Percentiles rank a stretch among this genome's conserved stretches.
These are phyloP conservation scores for Arrhopalites spinosus DNA, from an alignment of 2,888 invertebrate species.

Conservation along the genomic window DNA sequence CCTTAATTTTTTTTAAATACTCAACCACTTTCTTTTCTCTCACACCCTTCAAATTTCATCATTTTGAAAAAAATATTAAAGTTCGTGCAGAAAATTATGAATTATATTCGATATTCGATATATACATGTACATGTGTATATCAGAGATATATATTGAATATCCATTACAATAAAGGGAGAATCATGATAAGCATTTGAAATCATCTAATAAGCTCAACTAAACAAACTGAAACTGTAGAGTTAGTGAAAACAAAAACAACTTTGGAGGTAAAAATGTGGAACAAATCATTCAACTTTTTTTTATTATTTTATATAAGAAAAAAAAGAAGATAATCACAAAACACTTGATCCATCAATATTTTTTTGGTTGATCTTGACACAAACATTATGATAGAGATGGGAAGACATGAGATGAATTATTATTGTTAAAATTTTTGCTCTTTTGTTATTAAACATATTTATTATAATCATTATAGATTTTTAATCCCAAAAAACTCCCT, in stretches of 20 bases:
- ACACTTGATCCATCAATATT: constrained; percentile 32
- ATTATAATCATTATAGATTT: no score
- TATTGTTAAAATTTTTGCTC: no score
- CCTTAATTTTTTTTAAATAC: not conserved
- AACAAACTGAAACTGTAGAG: constrained; percentile 17
- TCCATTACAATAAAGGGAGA: not conserved
- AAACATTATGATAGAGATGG: not conserved
- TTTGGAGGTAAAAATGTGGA: constrained; percentile 32
- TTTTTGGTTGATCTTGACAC: not conserved
- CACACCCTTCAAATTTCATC: constrained; percentile 2
- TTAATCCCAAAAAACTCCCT: no score
- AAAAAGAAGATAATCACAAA: not conserved
- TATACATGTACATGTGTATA: not conserved
- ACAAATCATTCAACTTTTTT: constrained; percentile 15
- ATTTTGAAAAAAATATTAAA: not conserved
- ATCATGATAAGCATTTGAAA: not conserved
- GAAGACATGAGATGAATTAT: not conserved
- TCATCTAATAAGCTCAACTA: not conserved
- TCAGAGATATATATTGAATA: no score
- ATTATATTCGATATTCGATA: not conserved
- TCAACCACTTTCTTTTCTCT: not conserved
- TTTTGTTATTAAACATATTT: no score
- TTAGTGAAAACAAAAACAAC: constrained; percentile 3
- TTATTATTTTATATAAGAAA: no score
- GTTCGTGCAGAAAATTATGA: constrained; percentile 1